phyloP scores from a whole-genome alignment of 2,797 vertebrate genomes.

The Scolopax rusticola region DNA sequence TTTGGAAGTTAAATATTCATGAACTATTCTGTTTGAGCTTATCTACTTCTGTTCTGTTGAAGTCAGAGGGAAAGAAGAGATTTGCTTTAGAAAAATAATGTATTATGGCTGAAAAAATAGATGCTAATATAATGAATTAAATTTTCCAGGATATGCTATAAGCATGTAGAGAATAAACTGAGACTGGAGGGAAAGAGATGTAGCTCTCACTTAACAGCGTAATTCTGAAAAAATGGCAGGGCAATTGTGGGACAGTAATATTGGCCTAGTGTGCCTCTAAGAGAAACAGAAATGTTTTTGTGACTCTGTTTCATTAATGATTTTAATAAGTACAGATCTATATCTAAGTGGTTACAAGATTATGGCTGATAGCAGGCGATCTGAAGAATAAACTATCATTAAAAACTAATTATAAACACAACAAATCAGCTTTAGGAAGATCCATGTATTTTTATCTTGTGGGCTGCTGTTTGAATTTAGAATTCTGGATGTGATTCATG shows the following conservation, averaged over 20 bases:
- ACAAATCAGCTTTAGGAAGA: neutral
- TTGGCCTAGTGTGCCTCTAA: neutral
- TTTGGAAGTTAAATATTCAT: neutral
- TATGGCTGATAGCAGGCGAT: neutral
- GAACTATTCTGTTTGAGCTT: neutral
- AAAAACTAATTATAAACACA: neutral
- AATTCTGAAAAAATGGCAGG: neutral
- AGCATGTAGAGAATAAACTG: neutral
- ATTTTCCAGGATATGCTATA: neutral
- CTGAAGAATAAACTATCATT: neutral
- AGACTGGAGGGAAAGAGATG: neutral
- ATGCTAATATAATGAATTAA: neutral
- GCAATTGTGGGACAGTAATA: neutral
- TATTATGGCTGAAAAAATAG: neutral
- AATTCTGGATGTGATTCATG: neutral
- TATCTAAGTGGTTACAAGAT: neutral
- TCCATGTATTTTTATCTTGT: fast-evolving
- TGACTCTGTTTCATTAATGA: neutral
- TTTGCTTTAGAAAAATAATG: neutral
- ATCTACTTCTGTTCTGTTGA: neutral
- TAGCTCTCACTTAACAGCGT: neutral
- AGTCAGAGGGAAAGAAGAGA: neutral
- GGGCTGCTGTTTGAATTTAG: neutral
- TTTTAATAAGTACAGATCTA: neutral
- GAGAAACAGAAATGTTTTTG: neutral